Conservation (phyloP, 35 echinoderm and acorn worm species). For the Holothuria glaberrima region DNA sequence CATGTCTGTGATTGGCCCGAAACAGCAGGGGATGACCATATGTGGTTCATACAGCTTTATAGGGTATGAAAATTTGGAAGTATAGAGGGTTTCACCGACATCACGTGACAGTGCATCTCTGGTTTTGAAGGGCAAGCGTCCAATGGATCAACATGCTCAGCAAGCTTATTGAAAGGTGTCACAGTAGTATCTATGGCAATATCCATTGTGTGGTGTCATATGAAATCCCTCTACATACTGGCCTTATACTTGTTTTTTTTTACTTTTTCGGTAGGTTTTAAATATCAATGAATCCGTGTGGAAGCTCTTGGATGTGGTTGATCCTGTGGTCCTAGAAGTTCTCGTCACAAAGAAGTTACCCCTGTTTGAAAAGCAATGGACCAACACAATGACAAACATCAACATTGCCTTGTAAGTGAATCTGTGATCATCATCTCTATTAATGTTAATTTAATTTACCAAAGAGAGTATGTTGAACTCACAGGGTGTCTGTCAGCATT, state of each 20-base stretch:
- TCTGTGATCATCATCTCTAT: background rate
- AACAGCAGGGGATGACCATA: background rate
- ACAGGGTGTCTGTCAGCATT: background rate
- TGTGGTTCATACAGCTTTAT: background rate
- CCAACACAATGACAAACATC: slow-evolving; percentile 72
- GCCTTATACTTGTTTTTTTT: background rate
- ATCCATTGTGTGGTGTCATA: too few relatives aligned
- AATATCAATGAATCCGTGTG: slow-evolving; percentile 62
- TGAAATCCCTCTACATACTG: background rate
- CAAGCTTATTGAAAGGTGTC: too few relatives aligned
- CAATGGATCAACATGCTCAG: too few relatives aligned
- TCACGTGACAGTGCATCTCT: too few relatives aligned
- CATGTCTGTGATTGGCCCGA: too few relatives aligned
- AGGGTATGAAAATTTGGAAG: too few relatives aligned
- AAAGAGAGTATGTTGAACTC: background rate
- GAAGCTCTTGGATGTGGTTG: slow-evolving; percentile 65
- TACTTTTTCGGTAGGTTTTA: background rate
- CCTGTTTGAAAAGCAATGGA: slow-evolving; percentile 95
- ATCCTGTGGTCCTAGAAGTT: slow-evolving; percentile 74
- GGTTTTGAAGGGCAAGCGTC: too few relatives aligned
- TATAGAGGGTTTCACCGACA: too few relatives aligned
- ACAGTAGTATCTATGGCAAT: too few relatives aligned
- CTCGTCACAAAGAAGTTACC: slow-evolving; percentile 85
- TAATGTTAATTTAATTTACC: background rate
- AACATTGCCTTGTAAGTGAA: slow-evolving; percentile 80